Evolutionary conservation across 2,888 invertebrate genomes (phyloP).

Genomic region (Spodoptera picta): DNA sequence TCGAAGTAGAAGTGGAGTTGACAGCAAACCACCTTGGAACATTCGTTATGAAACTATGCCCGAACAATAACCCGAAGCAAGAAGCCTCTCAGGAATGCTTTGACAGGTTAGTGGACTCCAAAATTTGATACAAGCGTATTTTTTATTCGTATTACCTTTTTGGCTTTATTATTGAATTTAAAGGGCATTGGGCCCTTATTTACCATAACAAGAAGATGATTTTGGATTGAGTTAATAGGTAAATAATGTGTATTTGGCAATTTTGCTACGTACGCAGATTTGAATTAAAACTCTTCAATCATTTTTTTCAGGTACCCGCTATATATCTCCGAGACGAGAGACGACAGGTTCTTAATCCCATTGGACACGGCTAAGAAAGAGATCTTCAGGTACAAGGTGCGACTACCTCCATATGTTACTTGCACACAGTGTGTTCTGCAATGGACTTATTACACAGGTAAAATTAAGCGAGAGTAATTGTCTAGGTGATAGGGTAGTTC

Average conservation of each 20-base stretch:
- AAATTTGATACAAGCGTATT: too few relatives aligned
- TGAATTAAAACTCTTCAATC: background rate
- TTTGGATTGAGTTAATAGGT: too few relatives aligned
- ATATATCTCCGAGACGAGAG: constrained; percentile 92
- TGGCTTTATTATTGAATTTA: too few relatives aligned
- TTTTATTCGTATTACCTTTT: too few relatives aligned
- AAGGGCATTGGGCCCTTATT: too few relatives aligned
- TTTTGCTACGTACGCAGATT: too few relatives aligned
- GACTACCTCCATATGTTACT: constrained; percentile 94
- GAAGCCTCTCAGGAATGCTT: constrained; percentile 95
- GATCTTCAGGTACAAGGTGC: constrained; percentile 91
- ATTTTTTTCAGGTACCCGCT: constrained; percentile 90
- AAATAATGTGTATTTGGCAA: too few relatives aligned
- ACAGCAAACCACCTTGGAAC: constrained; percentile 97
- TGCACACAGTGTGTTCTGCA: constrained; percentile 97
- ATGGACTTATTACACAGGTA: constrained; percentile 96
- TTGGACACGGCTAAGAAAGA: constrained; percentile 91
- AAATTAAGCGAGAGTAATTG: constrained; percentile 4
- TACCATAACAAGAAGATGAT: too few relatives aligned
- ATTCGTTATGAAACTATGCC: constrained; percentile 95
- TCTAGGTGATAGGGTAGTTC: too few relatives aligned
- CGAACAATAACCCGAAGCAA: constrained; percentile 93
- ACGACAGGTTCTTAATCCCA: constrained; percentile 92
- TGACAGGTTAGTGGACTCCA: constrained; percentile 87
- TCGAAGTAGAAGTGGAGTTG: constrained; percentile 95